Conservation (phyloP, 2,113 vertebrate genomes). For the Ariopsis seemanni region DNA sequence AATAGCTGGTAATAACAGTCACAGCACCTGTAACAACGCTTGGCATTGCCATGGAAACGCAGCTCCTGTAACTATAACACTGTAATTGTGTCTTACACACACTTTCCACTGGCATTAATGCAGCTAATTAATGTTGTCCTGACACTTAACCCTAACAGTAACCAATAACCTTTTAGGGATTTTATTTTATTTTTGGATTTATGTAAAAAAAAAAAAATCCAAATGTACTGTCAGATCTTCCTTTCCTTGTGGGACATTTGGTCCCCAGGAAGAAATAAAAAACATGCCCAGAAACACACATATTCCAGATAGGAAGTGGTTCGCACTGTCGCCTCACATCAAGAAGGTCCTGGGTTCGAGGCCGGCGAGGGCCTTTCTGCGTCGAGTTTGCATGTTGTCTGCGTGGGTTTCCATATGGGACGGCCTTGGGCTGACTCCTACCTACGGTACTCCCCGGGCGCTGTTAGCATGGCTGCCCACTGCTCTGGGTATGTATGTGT, state of each 20-base stretch:
- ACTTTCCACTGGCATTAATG: neutral
- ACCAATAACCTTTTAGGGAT: neutral
- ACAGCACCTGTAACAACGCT: neutral
- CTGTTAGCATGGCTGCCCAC: too few relatives aligned
- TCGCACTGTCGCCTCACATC: too few relatives aligned
- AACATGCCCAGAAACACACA: neutral
- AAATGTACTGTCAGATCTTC: neutral
- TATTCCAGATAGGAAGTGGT: neutral
- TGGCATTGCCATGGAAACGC: conserved; percentile 3
- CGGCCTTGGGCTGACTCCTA: too few relatives aligned
- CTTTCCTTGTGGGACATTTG: neutral
- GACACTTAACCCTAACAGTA: neutral
- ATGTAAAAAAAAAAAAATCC: neutral
- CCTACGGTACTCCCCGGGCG: too few relatives aligned
- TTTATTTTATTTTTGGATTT: too few relatives aligned
- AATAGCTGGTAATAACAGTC: neutral
- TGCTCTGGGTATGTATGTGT: too few relatives aligned
- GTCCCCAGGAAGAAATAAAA: neutral
- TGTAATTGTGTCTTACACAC: neutral
- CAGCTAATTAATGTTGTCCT: neutral
- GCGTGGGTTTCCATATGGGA: too few relatives aligned
- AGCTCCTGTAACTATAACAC: neutral
- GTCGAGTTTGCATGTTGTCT: too few relatives aligned
- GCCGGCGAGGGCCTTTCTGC: too few relatives aligned
- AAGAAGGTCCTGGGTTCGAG: too few relatives aligned